Evolutionary conservation across 2,797 vertebrate species (phyloP), one percentile per base, ranked within the genome.

Genomic region (Rhabdophis nuchalis): DNA sequence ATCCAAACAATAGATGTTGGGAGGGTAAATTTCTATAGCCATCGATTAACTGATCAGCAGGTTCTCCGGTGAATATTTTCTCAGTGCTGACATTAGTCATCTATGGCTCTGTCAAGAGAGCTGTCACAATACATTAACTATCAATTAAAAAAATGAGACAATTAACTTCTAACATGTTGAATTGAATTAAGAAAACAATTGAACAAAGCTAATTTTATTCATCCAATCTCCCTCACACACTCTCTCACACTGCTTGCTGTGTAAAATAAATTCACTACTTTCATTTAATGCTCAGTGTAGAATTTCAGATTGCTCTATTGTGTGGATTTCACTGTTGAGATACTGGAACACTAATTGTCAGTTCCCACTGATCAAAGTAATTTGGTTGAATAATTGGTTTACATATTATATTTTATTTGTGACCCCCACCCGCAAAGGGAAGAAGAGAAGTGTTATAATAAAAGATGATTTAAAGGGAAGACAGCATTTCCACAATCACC

Each of bases 101-200:
- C 93, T 94, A 96, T 92, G 91, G 88, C 94, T 95, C 93, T 97
- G 96, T 96, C 97, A 96, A 96, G 97, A 97, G 97, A 97, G 95
- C 96, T 96, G 97, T 97, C 97, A 97, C 96, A 97, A 97, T 96
- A 96, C 95, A 98, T 97, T 97, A 98, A 97, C 96, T 97, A 98
- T 97, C 97, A 98, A 96, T 98, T 97, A 98, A 96, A 97, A 97
- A 97, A 98, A 97, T 96, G 96, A 97, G 98, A 97, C 91, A 94
- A 97, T 97, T 97, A 98, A 97, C 93, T 95, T 96, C 50, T 46
- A 97, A 91, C 52, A 93, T 50, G 87, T 86, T 94, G 88, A 92
- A 92, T 23, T 77, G 85, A 90, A 91, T 0, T 36, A 94, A 89
- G 52, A 77, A 93, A 92, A 93, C 7, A 93, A 72, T 91, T 95